Conservation (phyloP, 2,113 vertebrate genomes). For the Erythrolamprus reginae region DNA sequence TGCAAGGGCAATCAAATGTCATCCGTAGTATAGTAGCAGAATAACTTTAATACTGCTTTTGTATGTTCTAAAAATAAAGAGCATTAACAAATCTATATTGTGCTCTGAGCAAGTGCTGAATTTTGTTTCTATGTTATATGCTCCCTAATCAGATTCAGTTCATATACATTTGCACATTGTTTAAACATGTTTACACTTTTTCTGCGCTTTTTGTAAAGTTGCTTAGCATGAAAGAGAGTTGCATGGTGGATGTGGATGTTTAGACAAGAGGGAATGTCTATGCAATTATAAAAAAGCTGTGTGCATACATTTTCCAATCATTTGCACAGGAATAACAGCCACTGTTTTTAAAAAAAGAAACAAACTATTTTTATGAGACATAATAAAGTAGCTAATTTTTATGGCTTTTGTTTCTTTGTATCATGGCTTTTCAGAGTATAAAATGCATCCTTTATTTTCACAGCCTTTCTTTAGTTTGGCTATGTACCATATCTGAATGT, state of each 20-base stretch:
- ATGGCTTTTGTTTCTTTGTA: neutral
- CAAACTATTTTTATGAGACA: neutral
- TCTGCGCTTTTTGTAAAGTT: neutral
- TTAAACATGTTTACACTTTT: neutral
- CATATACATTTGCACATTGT: neutral
- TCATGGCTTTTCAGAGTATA: neutral
- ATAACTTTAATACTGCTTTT: neutral
- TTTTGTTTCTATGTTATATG: neutral
- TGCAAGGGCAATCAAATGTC: conserved; percentile 3
- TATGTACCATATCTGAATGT: neutral
- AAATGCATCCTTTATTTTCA: neutral
- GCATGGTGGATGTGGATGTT: neutral
- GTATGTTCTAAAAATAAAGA: conserved; percentile 14
- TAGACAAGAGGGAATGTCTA: neutral
- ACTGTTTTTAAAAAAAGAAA: neutral
- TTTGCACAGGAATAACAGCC: neutral
- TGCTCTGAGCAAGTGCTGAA: conserved; percentile 3
- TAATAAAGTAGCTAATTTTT: neutral
- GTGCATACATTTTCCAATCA: neutral
- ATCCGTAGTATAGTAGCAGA: neutral
- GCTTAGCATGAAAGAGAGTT: neutral
- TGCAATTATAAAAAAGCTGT: neutral
- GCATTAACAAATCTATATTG: conserved; percentile 19
- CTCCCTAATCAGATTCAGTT: neutral
- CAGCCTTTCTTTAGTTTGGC: neutral